phyloP scores from a whole-genome alignment of 2,113 vertebrate genomes.

The Ornithorhynchus anatinus region DNA sequence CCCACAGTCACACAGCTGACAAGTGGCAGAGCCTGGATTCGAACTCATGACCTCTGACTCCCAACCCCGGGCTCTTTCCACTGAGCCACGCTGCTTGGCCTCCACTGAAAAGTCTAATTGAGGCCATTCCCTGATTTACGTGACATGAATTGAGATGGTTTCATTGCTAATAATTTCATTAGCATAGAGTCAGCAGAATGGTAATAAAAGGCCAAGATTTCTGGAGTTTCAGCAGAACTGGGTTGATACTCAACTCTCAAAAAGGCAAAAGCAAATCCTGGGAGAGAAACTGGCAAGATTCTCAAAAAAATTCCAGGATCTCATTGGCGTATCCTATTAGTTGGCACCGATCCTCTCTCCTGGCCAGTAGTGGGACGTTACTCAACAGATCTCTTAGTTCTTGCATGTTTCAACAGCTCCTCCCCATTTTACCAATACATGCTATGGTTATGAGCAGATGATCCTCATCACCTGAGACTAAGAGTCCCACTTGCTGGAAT shows the following conservation, averaged over 20 bases:
- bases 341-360: background rate
- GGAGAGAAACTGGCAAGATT: constrained; percentile 20
- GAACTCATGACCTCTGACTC: too few relatives aligned
- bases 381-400: background rate
- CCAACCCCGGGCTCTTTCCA: too few relatives aligned
- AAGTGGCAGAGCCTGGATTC: too few relatives aligned
- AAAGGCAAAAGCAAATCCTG: background rate
- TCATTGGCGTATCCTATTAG: background rate
- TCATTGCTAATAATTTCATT: constrained; percentile 9
- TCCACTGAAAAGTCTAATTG: too few relatives aligned
- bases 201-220: background rate
- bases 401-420: background rate
- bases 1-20: too few relatives aligned
- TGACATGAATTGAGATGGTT: too few relatives aligned
- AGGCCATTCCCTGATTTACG: too few relatives aligned
- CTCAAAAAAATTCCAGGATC: background rate
- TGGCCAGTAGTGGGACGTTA: background rate
- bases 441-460: background rate
- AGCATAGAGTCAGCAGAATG: background rate
- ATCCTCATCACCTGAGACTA: background rate
- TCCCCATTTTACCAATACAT: background rate
- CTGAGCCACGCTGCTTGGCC: too few relatives aligned
- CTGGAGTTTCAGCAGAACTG: background rate
- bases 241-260: constrained; percentile 26
- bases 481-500: too few relatives aligned